phyloP scores from a whole-genome alignment of 2,797 vertebrate genomes.

The Uromys caudimaculatus region DNA sequence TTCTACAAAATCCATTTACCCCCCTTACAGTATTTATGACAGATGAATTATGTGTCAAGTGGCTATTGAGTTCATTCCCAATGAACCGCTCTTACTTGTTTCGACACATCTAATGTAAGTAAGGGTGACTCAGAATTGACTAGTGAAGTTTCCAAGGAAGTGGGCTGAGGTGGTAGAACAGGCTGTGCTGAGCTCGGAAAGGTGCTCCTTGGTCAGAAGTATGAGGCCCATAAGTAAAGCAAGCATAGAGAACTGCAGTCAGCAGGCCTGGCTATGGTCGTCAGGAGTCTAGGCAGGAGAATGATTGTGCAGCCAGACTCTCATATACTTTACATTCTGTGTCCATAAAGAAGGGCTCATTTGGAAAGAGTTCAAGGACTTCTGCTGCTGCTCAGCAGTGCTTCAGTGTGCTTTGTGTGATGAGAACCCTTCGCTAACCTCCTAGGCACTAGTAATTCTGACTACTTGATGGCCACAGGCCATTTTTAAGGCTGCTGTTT shows the following conservation, averaged over 20 bases:
- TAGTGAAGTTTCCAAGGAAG: neutral
- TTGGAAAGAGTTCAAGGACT: neutral
- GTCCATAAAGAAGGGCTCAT: neutral
- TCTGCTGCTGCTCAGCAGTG: neutral
- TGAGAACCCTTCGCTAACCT: neutral
- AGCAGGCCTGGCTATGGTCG: neutral
- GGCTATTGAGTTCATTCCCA: neutral
- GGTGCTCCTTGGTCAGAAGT: constrained; percentile 6
- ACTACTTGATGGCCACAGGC: neutral
- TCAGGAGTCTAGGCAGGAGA: neutral
- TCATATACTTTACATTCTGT: neutral
- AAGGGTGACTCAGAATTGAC: neutral
- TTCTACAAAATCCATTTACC: neutral
- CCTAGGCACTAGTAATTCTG: neutral
- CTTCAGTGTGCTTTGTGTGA: neutral
- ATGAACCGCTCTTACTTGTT: neutral
- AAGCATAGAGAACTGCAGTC: neutral
- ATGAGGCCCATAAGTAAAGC: neutral
- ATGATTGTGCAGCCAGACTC: neutral
- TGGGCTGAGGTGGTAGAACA: neutral
- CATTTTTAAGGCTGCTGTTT: neutral
- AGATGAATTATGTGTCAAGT: neutral
- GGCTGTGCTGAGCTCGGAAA: neutral
- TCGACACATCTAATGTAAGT: neutral
- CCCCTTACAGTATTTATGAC: neutral